Evolutionary conservation across 2,888 invertebrate species (phyloP), one percentile per base, ranked within the genome.

Genomic region (Phaedon cochleariae): DNA sequence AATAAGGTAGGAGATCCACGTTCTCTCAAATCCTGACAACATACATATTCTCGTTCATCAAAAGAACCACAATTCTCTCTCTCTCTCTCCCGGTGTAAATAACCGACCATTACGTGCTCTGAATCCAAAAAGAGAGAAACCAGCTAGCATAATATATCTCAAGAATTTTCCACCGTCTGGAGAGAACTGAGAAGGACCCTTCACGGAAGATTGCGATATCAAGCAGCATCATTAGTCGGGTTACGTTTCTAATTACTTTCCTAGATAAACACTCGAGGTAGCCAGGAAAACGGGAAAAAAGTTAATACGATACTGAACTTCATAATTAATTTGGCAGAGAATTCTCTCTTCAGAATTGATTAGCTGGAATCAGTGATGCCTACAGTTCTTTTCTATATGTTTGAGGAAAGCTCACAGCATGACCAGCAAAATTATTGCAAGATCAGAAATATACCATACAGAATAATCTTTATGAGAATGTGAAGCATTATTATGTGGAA

Each of bases 31-130:
- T 62, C 62, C 68, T 62, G 68, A 65, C 66, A 64, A 58, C 46
- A 67, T 71, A 66, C 65, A 70, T 70, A 70, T 70, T 70, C 65
- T 61, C 60, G 60, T 65, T 65, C 65, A 64, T 65, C 64, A 64
- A 69, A 68, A 65, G 68, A 70, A 68, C 63, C 59, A 67, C 69
- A 66, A 70, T 72, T 65, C 65, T 67, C 67, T 59, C 61, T 63
- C 60, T 65, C 65, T 67, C 67, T 59, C 61, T 63, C 60, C 64
- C 61, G 70, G 72, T 71, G 72, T 72, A 72, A 73, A 72, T 73
- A 72, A 73, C 72, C 58, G 68, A 21, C 34, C 45, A 63, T 57
- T 69, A 73, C 72, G 73, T 73, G 73, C 64, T 34, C 46, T n/a
- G 71, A 70, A 72, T 72, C 51, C 7, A 37, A 60, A 37, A 51